phyloP scores from a whole-genome alignment of 2,888 invertebrate genomes.

The Agrochola lychnidis region DNA sequence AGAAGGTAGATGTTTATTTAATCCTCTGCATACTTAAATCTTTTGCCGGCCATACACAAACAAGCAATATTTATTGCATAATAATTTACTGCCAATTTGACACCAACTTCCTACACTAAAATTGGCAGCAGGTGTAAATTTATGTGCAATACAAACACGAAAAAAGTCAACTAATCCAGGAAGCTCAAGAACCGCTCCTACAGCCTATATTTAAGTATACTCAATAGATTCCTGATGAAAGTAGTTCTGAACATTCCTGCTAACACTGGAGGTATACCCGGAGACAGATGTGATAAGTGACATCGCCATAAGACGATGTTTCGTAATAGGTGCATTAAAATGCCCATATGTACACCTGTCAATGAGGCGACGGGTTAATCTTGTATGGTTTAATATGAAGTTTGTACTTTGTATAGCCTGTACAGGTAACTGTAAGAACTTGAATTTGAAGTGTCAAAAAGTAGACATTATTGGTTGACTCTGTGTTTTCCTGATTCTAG shows the following conservation, averaged over 20 bases:
- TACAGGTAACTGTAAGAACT: not conserved
- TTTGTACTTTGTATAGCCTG: not conserved
- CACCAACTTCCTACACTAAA: constrained; percentile 32
- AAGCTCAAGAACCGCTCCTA: constrained; percentile 31
- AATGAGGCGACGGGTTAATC: constrained; percentile 43
- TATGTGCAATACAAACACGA: constrained; percentile 9
- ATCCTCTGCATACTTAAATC: too few species aligned
- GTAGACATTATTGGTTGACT: not conserved
- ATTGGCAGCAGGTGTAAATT: constrained; percentile 37
- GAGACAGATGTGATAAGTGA: constrained; percentile 66
- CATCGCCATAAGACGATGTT: constrained; percentile 61
- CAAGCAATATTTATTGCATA: not conserved
- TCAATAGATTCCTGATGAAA: constrained; percentile 37
- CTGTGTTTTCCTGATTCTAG: constrained; percentile 6
- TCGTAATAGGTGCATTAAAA: constrained; percentile 57
- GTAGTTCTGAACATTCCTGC: constrained; percentile 50
- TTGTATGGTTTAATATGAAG: constrained; percentile 16
- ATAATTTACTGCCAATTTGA: not conserved
- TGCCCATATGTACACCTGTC: constrained; percentile 41
- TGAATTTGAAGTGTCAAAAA: not conserved
- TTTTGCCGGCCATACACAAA: not conserved
- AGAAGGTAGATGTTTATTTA: not conserved
- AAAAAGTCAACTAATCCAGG: constrained; percentile 49
- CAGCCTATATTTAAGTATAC: constrained; percentile 11
- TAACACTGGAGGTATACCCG: constrained; percentile 40